Conservation (phyloP, 2,113 vertebrate genomes). For the Myrmecophaga tridactyla region DNA sequence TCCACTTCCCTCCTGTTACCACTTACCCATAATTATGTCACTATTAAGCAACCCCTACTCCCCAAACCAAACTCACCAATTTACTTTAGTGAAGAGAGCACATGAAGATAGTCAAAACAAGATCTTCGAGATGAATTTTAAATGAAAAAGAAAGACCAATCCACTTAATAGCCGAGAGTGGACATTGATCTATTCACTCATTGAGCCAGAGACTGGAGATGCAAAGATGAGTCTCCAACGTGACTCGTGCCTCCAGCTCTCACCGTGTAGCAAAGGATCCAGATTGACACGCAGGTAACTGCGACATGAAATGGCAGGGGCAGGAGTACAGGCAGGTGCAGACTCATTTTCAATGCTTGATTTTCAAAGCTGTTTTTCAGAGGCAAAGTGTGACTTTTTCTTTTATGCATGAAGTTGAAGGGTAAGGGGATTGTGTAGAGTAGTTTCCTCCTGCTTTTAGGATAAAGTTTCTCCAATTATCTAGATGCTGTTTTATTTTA, state of each 20-base stretch:
- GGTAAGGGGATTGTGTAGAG: background rate
- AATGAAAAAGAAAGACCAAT: background rate
- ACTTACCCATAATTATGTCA: background rate
- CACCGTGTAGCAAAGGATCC: background rate
- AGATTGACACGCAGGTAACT: background rate
- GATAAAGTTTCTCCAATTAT: background rate
- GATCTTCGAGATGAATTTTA: background rate
- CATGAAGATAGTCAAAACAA: background rate
- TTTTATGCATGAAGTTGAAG: constrained; percentile 5
- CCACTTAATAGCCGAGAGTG: background rate
- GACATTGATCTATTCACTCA: background rate
- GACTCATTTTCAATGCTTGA: background rate
- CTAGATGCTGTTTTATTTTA: background rate
- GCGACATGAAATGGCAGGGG: background rate
- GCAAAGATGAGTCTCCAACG: fast-evolving
- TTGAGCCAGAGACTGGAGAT: constrained; percentile 42
- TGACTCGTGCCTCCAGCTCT: background rate
- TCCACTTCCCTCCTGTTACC: background rate
- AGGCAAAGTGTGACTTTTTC: background rate
- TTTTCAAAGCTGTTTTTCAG: background rate
- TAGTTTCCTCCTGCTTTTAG: background rate
- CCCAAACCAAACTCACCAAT: background rate
- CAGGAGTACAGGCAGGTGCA: constrained; percentile 32
- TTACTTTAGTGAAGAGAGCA: background rate
- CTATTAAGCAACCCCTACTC: background rate